Conservation (phyloP, 2,888 invertebrate species). For the Clitarchus hookeri region DNA sequence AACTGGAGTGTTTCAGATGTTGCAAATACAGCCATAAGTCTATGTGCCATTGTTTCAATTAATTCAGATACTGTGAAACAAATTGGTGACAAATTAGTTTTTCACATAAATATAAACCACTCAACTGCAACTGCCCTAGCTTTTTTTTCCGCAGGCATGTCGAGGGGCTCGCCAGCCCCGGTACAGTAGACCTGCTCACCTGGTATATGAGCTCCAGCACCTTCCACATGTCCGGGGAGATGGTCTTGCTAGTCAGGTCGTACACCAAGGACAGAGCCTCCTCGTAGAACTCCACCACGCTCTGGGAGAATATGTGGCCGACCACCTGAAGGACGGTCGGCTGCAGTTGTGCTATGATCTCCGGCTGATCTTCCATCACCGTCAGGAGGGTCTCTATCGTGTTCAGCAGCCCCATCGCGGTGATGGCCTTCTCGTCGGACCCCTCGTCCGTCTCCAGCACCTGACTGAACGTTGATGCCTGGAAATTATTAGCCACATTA, state of each 20-base stretch:
- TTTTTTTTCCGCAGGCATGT: too few species aligned
- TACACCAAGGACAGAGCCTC: constrained; percentile 92
- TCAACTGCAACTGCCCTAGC: too few species aligned
- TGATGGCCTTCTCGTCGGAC: constrained; percentile 94
- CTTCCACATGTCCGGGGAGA: constrained; percentile 96
- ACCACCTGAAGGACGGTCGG: constrained; percentile 91
- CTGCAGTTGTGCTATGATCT: constrained; percentile 87
- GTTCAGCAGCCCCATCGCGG: constrained; percentile 94
- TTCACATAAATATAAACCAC: too few species aligned
- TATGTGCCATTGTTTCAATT: too few species aligned
- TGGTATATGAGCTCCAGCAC: constrained; percentile 86
- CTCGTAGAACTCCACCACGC: constrained; percentile 94
- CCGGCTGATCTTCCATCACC: constrained; percentile 86
- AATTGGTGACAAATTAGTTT: too few species aligned
- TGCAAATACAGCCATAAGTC: too few species aligned
- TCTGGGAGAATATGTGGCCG: constrained; percentile 64
- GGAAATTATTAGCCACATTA: too few species aligned
- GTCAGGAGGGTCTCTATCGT: constrained; percentile 94
- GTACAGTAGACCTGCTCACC: constrained; percentile 52
- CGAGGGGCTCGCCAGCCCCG: too few species aligned
- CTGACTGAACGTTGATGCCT: constrained; percentile 76
- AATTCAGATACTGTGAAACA: too few species aligned
- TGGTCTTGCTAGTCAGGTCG: constrained; percentile 84
- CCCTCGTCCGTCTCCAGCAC: constrained; percentile 80
- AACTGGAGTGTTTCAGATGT: too few species aligned